Evolutionary conservation across 2,113 vertebrate genomes (phyloP).

Genomic region (Budorcas taxicolor): DNA sequence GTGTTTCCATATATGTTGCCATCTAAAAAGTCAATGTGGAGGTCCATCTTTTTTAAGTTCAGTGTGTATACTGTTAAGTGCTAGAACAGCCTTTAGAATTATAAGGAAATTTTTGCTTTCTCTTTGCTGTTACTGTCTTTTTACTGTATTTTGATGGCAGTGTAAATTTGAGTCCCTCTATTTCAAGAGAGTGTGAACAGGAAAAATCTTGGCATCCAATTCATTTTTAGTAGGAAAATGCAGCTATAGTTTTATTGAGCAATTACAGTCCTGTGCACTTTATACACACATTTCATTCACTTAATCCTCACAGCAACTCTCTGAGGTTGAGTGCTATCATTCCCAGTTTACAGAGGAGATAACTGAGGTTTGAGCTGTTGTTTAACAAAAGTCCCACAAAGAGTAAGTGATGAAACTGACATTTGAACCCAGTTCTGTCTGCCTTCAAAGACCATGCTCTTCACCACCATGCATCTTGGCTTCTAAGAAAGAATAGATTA

Average conservation of each 20-base stretch:
- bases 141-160: neutral
- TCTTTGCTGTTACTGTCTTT: conserved; percentile 32
- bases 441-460: neutral
- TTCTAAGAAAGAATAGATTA: neutral
- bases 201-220: neutral
- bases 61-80: neutral
- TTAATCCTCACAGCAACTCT: neutral
- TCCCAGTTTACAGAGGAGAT: conserved; percentile 3
- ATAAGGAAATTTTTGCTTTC: neutral
- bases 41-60: conserved; percentile 40
- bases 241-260: neutral
- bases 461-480: neutral
- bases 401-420: neutral
- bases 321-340: neutral
- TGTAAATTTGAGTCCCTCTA: neutral
- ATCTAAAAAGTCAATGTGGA: conserved; percentile 28
- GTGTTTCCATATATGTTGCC: neutral
- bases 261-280: neutral
- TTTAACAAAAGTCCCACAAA: neutral
- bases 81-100: neutral
- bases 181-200: neutral
- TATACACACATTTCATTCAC: neutral
- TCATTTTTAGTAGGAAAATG: neutral
- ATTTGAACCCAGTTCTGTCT: neutral
- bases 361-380: conserved; percentile 1